Base-by-base conservation (phyloP, 2,797 vertebrate species). In the Chrosomus eos region DNA sequence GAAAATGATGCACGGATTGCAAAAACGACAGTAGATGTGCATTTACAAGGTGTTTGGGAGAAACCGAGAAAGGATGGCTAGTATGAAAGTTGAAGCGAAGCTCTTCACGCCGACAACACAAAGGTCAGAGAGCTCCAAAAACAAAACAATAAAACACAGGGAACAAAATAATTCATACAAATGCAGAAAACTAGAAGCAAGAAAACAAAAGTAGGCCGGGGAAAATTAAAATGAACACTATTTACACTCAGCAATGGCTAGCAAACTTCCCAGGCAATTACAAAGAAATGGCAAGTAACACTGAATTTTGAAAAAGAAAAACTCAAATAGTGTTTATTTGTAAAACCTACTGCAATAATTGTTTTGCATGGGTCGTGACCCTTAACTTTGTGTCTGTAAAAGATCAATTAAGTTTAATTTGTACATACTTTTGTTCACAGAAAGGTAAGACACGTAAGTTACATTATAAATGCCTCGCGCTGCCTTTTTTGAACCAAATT, bases 1-100 rank as follows among this genome's bases (percentile, higher is more conserved):
- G 45, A 88, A 91, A 89, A 70, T 28, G 58, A 77, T 36, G 23
- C 72, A 36, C 66, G 23, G 19, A 38, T 14, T 7, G 9, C 38
- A 26, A 18, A 26, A 51, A 10, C n/a, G 1, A 9, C 62, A 78
- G 58, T 31, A 76, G 31, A 75, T 75, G 13, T 19, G 28, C 74
- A 43, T 58, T 79, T 71, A 26, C 3, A 0, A 62, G 75, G 28
- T 33, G 16, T 45, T 73, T 60, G 13, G 1, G 5, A 28, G 76
- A 11, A 26, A n/a, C 8, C 0, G 1, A 5, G 23, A 23, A 58
- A 58, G 23, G 43, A 51, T 66, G 19, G 48, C 36, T 31, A 19
- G 5, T 6, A 43, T 64, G 58, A 78, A 45, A 45, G 10, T 21
- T 28, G 26, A 78, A 45, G 58, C 11, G 19, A 45, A 38, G 33